Base-by-base conservation (phyloP, 2,113 vertebrate species). In the Anthoscopus minutus region DNA sequence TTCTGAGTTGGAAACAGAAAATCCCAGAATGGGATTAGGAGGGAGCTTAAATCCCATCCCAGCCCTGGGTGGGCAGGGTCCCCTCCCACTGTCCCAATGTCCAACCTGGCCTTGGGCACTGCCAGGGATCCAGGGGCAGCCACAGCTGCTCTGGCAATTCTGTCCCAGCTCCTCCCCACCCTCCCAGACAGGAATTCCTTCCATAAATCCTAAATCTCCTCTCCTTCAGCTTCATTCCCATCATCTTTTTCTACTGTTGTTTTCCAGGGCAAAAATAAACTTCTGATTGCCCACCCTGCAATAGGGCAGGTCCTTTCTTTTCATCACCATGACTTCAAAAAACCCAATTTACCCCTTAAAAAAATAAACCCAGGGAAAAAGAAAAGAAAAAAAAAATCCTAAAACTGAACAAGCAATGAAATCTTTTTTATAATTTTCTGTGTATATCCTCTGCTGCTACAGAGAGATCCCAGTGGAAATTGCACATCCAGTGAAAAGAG, bases 281-380 rank as follows among this genome's bases (percentile, higher is more conserved):
- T 30, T 81, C 37, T 53, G 37, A 13, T 61, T 79, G 56, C 64
- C 51, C 38, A 24, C 18, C 5, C 31, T 35, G 44, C 38, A 44
- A 5, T 10, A 48, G 2, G 35, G 15, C 8, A 58, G 4, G 6
- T 40, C 16, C 42, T 66, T 65, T 20, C 31, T 51, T 44, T 20
- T 57, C n/a, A 61, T 25, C 30, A 7, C 3, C 38, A 47, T 3
- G 21, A 35, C 33, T n/a, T 72, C 33, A 58, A 70, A 47, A 69
- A 70, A 2, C 2, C 4, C 8, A 4, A 51, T 40, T 12, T 6
- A 9, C 0, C 28, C 4, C 3, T 13, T 7, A 20, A 30, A 60
- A 48, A 15, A 24, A 33, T 2, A 35, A 76, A 44, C 4, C 4
- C 27, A 16, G 24, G 23, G 9, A 21, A 37, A 70, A 84, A 30